Evolutionary conservation across 2,888 invertebrate genomes (phyloP).

Genomic region (Alviniconcha strummeri): DNA sequence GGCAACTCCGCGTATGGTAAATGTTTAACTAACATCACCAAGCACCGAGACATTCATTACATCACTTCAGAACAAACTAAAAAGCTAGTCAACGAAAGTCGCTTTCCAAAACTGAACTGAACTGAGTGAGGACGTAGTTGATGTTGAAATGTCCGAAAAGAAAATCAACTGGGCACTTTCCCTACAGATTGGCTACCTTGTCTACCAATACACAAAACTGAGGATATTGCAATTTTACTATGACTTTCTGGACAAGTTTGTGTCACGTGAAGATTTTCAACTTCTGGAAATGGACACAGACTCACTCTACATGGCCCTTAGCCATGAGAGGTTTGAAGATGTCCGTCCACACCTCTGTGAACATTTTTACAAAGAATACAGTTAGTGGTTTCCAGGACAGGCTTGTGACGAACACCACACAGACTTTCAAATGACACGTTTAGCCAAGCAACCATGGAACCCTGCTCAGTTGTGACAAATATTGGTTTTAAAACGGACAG

Average conservation of each 20-base stretch:
- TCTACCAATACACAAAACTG: conserved; percentile 49
- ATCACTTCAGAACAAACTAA: conserved; percentile 40
- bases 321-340: background rate
- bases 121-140: conserved; percentile 41
- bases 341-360: background rate
- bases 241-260: conserved; percentile 46
- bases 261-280: conserved; percentile 43
- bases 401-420: conserved; percentile 3
- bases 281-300: conserved; percentile 49
- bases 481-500: background rate
- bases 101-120: conserved; percentile 39
- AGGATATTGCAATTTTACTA: conserved; percentile 48
- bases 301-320: background rate
- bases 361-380: background rate
- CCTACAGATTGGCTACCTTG: conserved; percentile 47
- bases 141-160: conserved; percentile 39
- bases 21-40: conserved; percentile 45
- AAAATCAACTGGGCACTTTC: conserved; percentile 44
- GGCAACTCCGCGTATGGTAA: conserved; percentile 45
- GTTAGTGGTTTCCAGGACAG: background rate
- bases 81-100: conserved; percentile 39
- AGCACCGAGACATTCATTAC: conserved; percentile 38
- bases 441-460: background rate
- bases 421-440: background rate
- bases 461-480: background rate